Percentiles rank a stretch among this genome's conserved stretches.
These are phyloP conservation scores for Oceanodroma tethys DNA, from an alignment of 2,113 vertebrate species.

Conservation along the genomic window DNA sequence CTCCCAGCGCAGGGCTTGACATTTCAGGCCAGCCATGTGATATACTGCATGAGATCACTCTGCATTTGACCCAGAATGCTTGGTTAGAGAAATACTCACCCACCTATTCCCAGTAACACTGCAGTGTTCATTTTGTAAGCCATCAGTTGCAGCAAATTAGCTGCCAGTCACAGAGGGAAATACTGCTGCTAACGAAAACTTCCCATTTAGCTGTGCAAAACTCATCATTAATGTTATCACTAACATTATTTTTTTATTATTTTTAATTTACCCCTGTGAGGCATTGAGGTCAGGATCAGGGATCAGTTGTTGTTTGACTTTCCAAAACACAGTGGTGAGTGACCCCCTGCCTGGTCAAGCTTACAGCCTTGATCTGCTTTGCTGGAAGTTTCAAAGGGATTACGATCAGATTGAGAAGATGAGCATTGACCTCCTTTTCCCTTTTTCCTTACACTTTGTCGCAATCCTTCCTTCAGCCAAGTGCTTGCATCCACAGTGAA, in stretches of 20 bases:
- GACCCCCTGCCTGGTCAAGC: not conserved
- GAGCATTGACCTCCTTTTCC: not conserved
- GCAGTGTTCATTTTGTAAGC: not conserved
- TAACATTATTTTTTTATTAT: not conserved
- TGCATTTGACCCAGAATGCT: not conserved
- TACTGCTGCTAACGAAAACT: not conserved
- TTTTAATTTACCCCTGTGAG: not conserved
- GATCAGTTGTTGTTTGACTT: not conserved
- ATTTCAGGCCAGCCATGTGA: not conserved
- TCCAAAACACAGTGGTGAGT: not conserved
- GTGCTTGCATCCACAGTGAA: not conserved
- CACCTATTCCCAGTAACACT: not conserved
- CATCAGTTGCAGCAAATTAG: not conserved
- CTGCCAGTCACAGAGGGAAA: not conserved
- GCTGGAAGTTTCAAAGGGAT: not conserved
- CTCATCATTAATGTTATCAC: not conserved
- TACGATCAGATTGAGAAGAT: fast-evolving
- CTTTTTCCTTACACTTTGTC: not conserved
- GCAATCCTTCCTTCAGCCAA: not conserved
- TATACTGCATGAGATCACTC: not conserved
- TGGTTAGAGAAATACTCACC: not conserved
- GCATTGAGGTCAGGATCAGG: not conserved
- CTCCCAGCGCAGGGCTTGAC: not conserved
- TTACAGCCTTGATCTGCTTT: not conserved
- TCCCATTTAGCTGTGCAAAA: not conserved